These are phyloP conservation scores for Drosophila fulvimacula DNA, from an alignment of 2,888 invertebrate species.

Conservation along the genomic window DNA sequence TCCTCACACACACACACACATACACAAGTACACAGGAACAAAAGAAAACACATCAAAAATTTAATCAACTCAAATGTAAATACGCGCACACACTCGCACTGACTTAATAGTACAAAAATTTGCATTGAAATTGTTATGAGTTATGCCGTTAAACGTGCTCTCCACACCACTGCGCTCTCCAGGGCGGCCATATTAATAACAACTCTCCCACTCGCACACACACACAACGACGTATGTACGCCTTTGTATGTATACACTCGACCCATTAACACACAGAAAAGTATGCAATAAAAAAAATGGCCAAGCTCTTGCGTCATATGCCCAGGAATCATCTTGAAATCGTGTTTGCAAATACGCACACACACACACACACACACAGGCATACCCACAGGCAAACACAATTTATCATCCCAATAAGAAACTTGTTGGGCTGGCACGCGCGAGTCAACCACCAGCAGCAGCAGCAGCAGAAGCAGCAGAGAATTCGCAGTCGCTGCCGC, in stretches of 20 bases:
- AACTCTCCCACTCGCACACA: conserved; percentile 41
- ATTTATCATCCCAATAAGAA: conserved; percentile 69
- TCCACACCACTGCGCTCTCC: conserved; percentile 7
- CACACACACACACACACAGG: conserved; percentile 7
- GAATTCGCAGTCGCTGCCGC: conserved; percentile 20
- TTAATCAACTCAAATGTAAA: conserved; percentile 74
- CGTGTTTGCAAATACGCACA: conserved; percentile 33
- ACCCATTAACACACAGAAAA: conserved; percentile 72
- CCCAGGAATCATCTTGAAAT: conserved; percentile 65
- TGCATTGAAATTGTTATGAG: conserved; percentile 78
- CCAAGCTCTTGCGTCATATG: conserved; percentile 73
- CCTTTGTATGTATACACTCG: conserved; percentile 50
- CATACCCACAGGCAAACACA: conserved; percentile 11
- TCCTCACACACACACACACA: conserved; percentile 48
- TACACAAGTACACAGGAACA: conserved; percentile 10
- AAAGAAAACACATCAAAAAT: conserved; percentile 56
- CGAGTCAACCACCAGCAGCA: conserved; percentile 42
- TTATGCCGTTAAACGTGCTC: conserved; percentile 65
- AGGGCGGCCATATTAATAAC: conserved; percentile 58
- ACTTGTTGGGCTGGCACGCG: conserved; percentile 70
- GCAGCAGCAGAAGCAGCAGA: conserved; percentile 23
- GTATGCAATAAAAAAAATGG: conserved; percentile 69
- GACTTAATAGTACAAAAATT: conserved; percentile 57
- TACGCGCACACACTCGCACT: conserved; percentile 30
- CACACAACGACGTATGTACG: conserved; percentile 6